phyloP scores from a whole-genome alignment of 2,113 vertebrate genomes.

The Callaeas wilsoni region DNA sequence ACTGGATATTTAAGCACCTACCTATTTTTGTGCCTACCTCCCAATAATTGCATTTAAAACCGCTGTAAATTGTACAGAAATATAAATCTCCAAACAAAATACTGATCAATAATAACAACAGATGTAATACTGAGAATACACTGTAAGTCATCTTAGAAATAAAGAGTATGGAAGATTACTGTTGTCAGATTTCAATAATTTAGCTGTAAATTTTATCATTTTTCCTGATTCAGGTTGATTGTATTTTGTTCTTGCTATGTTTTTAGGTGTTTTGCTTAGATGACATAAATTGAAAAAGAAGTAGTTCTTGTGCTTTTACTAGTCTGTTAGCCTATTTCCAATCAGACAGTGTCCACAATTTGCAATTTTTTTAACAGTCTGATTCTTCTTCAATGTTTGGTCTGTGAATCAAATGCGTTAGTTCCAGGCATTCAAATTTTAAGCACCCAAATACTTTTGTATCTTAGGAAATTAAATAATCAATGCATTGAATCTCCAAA shows the following conservation, averaged over 20 bases:
- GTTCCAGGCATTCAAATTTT: not conserved
- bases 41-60: not conserved
- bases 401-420: not conserved
- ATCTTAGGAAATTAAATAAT: constrained; percentile 2
- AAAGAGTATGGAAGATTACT: not conserved
- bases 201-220: not conserved
- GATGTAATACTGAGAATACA: not conserved
- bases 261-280: not conserved
- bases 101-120: not conserved
- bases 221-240: not conserved
- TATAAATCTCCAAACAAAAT: not conserved
- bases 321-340: not conserved
- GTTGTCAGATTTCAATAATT: not conserved
- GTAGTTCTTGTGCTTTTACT: not conserved
- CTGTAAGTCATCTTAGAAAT: not conserved
- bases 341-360: not conserved
- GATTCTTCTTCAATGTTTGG: not conserved
- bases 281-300: not conserved
- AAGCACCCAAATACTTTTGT: not conserved
- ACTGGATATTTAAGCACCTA: not conserved
- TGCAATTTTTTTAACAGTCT: not conserved
- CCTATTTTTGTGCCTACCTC: not conserved
- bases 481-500: not conserved
- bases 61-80: not conserved
- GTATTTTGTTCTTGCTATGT: not conserved